phyloP scores from a whole-genome alignment of 2,113 vertebrate genomes.

The Pseudorhombus dupliciocellatus region DNA sequence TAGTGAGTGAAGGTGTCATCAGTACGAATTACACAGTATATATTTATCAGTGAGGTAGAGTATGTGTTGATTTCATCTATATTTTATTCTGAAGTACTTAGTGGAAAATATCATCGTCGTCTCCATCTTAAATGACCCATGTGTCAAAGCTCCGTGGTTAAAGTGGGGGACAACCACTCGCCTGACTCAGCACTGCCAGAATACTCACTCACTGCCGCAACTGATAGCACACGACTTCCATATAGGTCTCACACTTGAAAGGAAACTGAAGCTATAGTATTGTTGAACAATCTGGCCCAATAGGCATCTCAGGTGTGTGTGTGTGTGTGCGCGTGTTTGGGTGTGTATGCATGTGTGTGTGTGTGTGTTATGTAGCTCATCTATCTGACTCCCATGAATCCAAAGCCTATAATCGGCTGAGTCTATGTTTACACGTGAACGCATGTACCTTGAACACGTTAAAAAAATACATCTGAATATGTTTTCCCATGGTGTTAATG shows the following conservation, averaged over 20 bases:
- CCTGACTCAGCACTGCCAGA: conserved; percentile 70
- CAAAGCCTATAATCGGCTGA: conserved; percentile 66
- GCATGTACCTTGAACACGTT: conserved; percentile 59
- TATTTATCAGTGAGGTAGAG: conserved; percentile 39
- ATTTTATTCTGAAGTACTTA: conserved; percentile 42
- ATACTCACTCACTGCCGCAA: conserved; percentile 61
- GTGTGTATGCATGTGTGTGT: background rate
- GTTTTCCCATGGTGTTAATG: conserved; percentile 35
- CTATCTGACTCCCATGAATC: conserved; percentile 56
- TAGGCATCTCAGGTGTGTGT: conserved; percentile 74
- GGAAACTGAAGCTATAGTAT: conserved; percentile 71
- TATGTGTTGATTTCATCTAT: conserved; percentile 33
- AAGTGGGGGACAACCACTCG: conserved; percentile 32
- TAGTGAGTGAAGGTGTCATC: conserved; percentile 42
- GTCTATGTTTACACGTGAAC: conserved; percentile 75
- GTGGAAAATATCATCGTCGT: conserved; percentile 26
- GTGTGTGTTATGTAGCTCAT: conserved; percentile 4
- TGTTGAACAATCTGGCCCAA: conserved; percentile 72
- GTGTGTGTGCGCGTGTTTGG: conserved; percentile 10
- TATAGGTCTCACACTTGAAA: conserved; percentile 57
- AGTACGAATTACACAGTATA: conserved; percentile 38
- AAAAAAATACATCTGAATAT: conserved; percentile 43
- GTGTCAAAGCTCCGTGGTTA: conserved; percentile 21
- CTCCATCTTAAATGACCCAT: conserved; percentile 24
- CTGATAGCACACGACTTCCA: conserved; percentile 68